Conservation (phyloP, 2,888 invertebrate genomes). For the Scaptomyza parva region DNA sequence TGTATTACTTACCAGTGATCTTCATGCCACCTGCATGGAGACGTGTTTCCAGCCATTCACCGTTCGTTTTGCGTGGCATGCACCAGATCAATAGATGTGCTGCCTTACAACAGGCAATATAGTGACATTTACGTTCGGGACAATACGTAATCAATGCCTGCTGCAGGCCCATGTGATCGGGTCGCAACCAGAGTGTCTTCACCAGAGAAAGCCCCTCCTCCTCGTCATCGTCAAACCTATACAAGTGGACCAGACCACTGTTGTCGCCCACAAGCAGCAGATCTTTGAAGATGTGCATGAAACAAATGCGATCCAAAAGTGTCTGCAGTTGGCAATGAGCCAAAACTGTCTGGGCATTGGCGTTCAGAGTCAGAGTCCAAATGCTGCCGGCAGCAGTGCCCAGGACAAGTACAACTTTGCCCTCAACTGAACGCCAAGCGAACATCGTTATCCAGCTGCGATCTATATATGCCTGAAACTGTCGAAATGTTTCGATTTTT, state of each 20-base stretch:
- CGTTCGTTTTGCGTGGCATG: conserved; percentile 31
- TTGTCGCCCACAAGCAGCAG: conserved; percentile 71
- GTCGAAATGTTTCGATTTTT: conserved; percentile 49
- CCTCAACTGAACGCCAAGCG: conserved; percentile 55
- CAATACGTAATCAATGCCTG: conserved; percentile 59
- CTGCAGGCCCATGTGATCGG: conserved; percentile 76
- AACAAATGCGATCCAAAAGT: conserved; percentile 65
- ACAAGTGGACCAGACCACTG: conserved; percentile 74
- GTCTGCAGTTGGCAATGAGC: conserved; percentile 57
- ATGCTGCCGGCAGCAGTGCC: conserved; percentile 81
- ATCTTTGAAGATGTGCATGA: conserved; percentile 53
- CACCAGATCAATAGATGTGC: conserved; percentile 78
- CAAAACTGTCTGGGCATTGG: conserved; percentile 29
- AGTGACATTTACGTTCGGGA: conserved; percentile 52
- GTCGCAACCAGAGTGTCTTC: conserved; percentile 73
- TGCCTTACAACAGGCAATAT: conserved; percentile 74
- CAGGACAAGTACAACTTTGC: conserved; percentile 40
- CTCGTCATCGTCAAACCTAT: conserved; percentile 35
- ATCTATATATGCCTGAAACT: conserved; percentile 62
- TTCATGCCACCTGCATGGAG: conserved; percentile 74
- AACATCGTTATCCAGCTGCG: conserved; percentile 77
- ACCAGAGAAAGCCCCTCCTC: conserved; percentile 43
- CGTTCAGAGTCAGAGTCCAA: conserved; percentile 51
- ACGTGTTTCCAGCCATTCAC: conserved; percentile 46
- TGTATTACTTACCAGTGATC: conserved; percentile 68